These are phyloP conservation scores for Hemibagrus wyckioides DNA, from an alignment of 2,113 vertebrate genomes.

Conservation along the genomic window DNA sequence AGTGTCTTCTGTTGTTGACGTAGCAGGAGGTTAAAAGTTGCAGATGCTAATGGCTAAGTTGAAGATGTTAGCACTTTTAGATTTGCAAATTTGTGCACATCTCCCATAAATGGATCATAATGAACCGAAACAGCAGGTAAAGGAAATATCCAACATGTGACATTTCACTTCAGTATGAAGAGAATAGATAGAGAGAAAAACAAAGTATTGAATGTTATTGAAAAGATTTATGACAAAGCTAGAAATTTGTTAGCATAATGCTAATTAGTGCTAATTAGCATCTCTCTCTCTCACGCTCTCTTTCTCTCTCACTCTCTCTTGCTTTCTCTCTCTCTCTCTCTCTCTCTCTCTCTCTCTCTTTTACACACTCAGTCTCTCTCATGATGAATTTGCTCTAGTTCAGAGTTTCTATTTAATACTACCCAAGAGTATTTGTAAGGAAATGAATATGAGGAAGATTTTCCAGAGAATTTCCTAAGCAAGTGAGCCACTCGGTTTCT, in stretches of 20 bases:
- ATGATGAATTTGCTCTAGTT: not conserved
- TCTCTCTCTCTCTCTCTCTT: not conserved
- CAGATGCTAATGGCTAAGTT: not conserved
- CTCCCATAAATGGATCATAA: not conserved
- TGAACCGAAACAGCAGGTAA: not conserved
- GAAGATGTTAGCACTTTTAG: not conserved
- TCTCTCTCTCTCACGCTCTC: not conserved
- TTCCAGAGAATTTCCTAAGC: not conserved
- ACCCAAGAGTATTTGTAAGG: not conserved
- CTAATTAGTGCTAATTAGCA: slow-evolving; percentile 59
- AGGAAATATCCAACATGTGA: not conserved
- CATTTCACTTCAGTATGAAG: not conserved
- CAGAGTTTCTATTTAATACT: not conserved
- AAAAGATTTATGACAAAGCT: slow-evolving; percentile 55
- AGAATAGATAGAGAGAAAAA: not conserved
- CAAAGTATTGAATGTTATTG: not conserved
- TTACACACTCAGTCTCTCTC: too few species aligned
- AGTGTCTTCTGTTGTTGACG: not conserved
- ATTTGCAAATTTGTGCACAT: not conserved
- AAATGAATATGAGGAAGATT: not conserved
- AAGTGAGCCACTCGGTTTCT: not conserved
- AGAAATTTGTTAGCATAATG: slow-evolving; percentile 51
- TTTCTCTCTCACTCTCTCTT: not conserved
- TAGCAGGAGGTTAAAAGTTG: not conserved
- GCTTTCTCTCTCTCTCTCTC: not conserved